Conservation (phyloP, 2,113 vertebrate genomes). For the Rhabdornis inornatus region DNA sequence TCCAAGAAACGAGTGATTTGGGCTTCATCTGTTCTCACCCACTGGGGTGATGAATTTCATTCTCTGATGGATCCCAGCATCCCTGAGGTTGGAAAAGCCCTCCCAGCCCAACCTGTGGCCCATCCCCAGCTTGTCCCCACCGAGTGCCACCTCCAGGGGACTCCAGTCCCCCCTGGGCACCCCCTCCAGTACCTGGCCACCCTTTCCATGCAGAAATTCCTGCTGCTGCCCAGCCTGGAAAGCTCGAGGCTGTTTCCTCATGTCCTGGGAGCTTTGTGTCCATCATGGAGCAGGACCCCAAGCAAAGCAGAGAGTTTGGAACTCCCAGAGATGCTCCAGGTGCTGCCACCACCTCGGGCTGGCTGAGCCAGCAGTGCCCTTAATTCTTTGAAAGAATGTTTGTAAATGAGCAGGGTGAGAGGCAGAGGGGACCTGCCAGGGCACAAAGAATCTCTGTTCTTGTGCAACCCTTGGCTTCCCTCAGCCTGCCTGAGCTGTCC, state of each 20-base stretch:
- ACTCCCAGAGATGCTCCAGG: fast-evolving
- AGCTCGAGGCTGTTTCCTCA: fast-evolving
- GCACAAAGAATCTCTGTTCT: slow-evolving; percentile 50
- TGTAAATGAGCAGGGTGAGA: background rate
- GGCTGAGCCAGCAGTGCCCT: background rate
- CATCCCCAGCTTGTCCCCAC: background rate
- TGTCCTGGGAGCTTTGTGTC: fast-evolving
- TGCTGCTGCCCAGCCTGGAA: fast-evolving
- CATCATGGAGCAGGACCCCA: fast-evolving
- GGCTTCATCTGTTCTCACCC: background rate
- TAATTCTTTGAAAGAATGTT: background rate
- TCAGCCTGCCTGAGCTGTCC: slow-evolving; percentile 13
- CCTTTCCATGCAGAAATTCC: background rate
- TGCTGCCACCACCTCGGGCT: fast-evolving
- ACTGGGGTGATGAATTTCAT: background rate
- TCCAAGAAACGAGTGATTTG: background rate
- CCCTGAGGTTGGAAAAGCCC: background rate
- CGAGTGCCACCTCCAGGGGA: background rate
- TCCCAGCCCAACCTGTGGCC: background rate
- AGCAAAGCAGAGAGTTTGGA: fast-evolving
- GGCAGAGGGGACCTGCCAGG: background rate
- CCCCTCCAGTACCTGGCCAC: background rate
- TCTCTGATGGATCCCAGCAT: background rate
- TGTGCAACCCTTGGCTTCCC: background rate
- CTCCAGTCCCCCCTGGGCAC: background rate